Evolutionary conservation across 2,888 invertebrate genomes (phyloP).

Genomic region (Esperia sulphurella): DNA sequence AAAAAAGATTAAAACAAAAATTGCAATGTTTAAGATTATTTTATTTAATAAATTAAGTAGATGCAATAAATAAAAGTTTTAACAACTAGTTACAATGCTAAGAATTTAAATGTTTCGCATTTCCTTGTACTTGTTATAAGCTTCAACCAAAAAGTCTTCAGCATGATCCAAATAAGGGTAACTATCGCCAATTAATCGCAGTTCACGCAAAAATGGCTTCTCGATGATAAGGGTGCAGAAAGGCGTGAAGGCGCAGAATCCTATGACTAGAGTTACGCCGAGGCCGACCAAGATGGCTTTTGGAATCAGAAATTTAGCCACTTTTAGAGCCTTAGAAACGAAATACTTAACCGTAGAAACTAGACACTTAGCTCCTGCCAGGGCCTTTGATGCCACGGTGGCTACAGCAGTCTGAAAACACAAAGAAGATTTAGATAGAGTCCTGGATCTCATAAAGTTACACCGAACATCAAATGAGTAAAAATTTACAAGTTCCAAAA

Average conservation of each 20-base stretch:
- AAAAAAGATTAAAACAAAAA: too few relatives aligned
- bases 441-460: not conserved
- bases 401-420: slow-evolving; percentile 23
- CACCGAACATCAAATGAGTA: too few relatives aligned
- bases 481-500: too few relatives aligned
- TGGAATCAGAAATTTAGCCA: slow-evolving; percentile 50
- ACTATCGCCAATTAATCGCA: slow-evolving; percentile 47
- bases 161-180: slow-evolving; percentile 47
- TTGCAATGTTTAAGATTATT: too few relatives aligned
- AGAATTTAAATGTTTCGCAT: slow-evolving; percentile 16
- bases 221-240: slow-evolving; percentile 72
- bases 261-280: slow-evolving; percentile 59
- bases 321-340: slow-evolving; percentile 22
- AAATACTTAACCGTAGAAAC: slow-evolving; percentile 22
- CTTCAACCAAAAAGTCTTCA: slow-evolving; percentile 24
- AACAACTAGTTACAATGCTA: slow-evolving; percentile 3
- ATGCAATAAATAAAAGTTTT: slow-evolving; percentile 6
- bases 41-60: slow-evolving; percentile 1
- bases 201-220: slow-evolving; percentile 43
- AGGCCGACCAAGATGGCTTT: slow-evolving; percentile 32
- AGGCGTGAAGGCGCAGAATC: slow-evolving; percentile 77
- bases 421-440: not conserved
- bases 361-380: not conserved
- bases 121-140: slow-evolving; percentile 25
- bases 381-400: slow-evolving; percentile 12